phyloP scores from a whole-genome alignment of 2,888 invertebrate species.

The Ectemnius cavifrons region DNA sequence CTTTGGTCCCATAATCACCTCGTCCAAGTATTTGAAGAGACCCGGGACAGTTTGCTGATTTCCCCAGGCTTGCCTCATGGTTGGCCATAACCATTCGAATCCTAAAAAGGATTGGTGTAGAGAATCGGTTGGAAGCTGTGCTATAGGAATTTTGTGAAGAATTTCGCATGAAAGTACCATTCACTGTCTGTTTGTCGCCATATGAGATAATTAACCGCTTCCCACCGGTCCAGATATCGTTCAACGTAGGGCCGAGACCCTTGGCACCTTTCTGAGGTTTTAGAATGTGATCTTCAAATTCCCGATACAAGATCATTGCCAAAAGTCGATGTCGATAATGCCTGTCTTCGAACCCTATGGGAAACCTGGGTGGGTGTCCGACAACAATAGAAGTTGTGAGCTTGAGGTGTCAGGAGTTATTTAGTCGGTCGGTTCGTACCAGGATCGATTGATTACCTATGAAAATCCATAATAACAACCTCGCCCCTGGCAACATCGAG shows the following conservation, averaged over 20 bases:
- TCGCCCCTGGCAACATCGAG: conserved; percentile 84
- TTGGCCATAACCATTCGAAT: conserved; percentile 83
- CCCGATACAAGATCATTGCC: conserved; percentile 80
- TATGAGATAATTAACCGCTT: conserved; percentile 82
- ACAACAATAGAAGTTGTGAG: too few relatives aligned
- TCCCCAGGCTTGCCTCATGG: conserved; percentile 83
- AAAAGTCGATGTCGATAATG: conserved; percentile 80
- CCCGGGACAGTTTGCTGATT: conserved; percentile 76
- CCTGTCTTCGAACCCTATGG: conserved; percentile 82
- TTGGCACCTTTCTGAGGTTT: conserved; percentile 74
- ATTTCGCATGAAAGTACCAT: conserved; percentile 70
- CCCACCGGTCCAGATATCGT: conserved; percentile 80
- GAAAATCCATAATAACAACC: conserved; percentile 89
- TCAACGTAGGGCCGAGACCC: conserved; percentile 80
- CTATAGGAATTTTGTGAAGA: not conserved
- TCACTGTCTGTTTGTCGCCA: conserved; percentile 78
- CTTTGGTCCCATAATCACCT: conserved; percentile 67
- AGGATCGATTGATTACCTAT: conserved; percentile 76
- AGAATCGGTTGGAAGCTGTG: not conserved
- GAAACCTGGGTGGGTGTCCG: conserved; percentile 80
- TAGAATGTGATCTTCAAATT: conserved; percentile 81
- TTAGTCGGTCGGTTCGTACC: too few relatives aligned
- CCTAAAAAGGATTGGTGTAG: conserved; percentile 73
- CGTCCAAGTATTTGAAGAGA: conserved; percentile 70
- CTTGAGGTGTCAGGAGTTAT: too few relatives aligned